These are phyloP conservation scores for Scolanthus callimorphus DNA, from an alignment of 92 coral and sea anemone genomes.

Conservation along the genomic window DNA sequence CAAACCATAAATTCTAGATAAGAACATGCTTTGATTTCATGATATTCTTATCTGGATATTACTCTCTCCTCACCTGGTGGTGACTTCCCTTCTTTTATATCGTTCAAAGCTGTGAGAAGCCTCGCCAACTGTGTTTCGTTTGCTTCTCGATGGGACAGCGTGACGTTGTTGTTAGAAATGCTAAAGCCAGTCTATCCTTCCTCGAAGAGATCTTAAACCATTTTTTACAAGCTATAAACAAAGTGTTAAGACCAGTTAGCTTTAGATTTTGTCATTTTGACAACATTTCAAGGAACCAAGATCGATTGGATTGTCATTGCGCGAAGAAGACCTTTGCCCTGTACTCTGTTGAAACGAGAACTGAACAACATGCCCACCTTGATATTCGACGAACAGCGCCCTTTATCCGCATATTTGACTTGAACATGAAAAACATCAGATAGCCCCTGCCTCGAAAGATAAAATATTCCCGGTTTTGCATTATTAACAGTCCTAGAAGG, in stretches of 20 bases:
- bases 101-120: background rate
- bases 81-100: background rate
- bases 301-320: too few relatives aligned
- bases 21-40: too few relatives aligned
- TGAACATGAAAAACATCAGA: background rate
- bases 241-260: background rate
- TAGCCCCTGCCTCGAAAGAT: background rate
- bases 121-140: background rate
- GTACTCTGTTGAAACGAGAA: background rate
- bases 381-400: background rate
- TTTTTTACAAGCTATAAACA: background rate
- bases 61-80: too few relatives aligned
- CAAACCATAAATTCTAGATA: too few relatives aligned
- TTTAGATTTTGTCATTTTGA: too few relatives aligned
- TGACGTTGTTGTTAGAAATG: background rate
- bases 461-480: background rate
- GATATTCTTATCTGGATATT: too few relatives aligned
- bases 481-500: background rate
- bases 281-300: too few relatives aligned
- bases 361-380: background rate
- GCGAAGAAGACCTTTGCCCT: too few relatives aligned
- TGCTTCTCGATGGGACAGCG: background rate
- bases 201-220: background rate
- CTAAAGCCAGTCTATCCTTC: background rate
- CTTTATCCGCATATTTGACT: background rate